Evolutionary conservation across 2,888 invertebrate genomes (phyloP).

Genomic region (Stenolophus ochropezus): DNA sequence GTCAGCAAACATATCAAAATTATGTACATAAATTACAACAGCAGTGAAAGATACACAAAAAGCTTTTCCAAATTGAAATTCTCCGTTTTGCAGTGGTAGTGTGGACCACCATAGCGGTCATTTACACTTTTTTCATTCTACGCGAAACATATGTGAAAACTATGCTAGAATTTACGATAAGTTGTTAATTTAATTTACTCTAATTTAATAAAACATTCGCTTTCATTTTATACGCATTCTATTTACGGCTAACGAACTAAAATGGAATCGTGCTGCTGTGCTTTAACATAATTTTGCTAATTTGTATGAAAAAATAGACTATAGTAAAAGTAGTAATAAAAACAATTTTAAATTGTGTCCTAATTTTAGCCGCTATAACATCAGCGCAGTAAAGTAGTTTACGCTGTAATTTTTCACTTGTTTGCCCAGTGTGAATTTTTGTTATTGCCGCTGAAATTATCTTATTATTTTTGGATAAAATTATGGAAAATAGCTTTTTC

Average conservation of each 20-base stretch:
- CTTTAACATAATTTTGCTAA: neutral
- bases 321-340: slow-evolving; percentile 18
- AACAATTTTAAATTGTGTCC: neutral
- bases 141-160: neutral
- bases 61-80: neutral
- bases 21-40: neutral
- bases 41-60: neutral
- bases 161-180: neutral
- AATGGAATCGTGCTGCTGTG: neutral
- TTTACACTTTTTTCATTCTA: neutral
- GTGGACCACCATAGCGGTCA: neutral
- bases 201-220: slow-evolving; percentile 16
- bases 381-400: neutral
- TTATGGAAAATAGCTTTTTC: neutral
- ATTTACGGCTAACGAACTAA: slow-evolving; percentile 16
- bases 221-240: neutral
- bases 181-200: slow-evolving; percentile 5
- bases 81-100: neutral
- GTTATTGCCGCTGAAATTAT: neutral
- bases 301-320: slow-evolving; percentile 20
- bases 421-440: neutral
- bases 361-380: neutral
- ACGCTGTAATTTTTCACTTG: neutral
- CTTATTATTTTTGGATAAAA: neutral
- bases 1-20: neutral